Base-by-base conservation (phyloP, 2,888 invertebrate genomes). In the Apotomis turbidana region DNA sequence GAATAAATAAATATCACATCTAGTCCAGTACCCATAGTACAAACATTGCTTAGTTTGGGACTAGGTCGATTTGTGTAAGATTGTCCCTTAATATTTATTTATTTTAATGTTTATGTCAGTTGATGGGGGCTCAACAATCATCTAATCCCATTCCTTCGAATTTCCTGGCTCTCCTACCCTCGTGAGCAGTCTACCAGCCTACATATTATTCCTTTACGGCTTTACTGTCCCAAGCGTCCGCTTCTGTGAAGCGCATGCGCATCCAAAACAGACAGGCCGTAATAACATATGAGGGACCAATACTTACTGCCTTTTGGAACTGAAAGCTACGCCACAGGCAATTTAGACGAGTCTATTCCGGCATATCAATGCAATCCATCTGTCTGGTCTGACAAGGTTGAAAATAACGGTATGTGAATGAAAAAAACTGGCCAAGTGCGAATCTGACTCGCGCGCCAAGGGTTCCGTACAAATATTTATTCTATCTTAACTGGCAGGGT, bases 131-230 rank as follows among this genome's bases (percentile, higher is more conserved):
- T 41, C 2, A 41, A 41, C 41, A 3, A 6, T 41, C 3, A 41
- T 41, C 41, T 41, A 41, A 38, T 52, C 15, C 5, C 12, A 4
- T 12, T 59, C 38, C 41, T 3, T 5, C 13, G 10, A 8, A 12
- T 41, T 41, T 59, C 59, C 41, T 59, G 68, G 52, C 0, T 6
- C 38, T 0, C 59, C 59, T 68, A 60, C n/a, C 36, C 46, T 71
- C 58, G 12, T 27, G 67, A 68, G 71, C 77, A 77, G 76, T 78
- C 78, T 76, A 78, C 76, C 5, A 41, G 41, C 41, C 41, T 6
- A 41, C 41, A 41, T 41, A 41, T 79, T 79, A 78, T 80, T 79
- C 38, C 38, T 58, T 38, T 58, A 41, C 27, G 6, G 38, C 38
- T 58, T 38, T 58, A 41, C 27, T n/a, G 38, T 58, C 38, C n/a